A percentile compares a stretch with the other conserved stretches of the same genome.
Evolutionary conservation across 2,888 invertebrate species (phyloP).

Genomic region (Pyrochroa serraticornis): DNA sequence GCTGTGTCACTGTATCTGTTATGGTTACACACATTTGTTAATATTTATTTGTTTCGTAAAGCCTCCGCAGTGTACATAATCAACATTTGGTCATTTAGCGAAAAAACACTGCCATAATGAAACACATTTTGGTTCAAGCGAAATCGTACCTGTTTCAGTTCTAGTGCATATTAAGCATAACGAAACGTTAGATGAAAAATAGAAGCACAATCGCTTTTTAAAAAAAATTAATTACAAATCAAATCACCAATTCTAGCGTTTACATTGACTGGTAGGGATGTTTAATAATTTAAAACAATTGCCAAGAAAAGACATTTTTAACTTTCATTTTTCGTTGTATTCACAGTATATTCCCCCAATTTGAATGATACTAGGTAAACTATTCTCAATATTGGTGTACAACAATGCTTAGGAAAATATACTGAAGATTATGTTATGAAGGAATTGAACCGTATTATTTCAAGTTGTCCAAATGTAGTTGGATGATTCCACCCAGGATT

Average conservation of each 20-base stretch:
- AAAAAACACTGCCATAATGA: conserved; percentile 40
- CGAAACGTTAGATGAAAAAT: conserved; percentile 24
- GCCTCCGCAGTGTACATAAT: conserved; percentile 34
- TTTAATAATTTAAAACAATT: conserved; percentile 15
- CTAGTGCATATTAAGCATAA: conserved; percentile 22
- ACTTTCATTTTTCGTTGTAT: conserved; percentile 7
- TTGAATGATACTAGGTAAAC: conserved; percentile 23
- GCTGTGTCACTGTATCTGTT: conserved; percentile 40
- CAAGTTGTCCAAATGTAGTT: conserved; percentile 43
- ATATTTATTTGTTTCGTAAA: conserved; percentile 18
- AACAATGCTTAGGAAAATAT: conserved; percentile 36
- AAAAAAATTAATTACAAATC: conserved; percentile 13
- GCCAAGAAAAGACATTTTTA: conserved; percentile 10
- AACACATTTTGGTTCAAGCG: conserved; percentile 11
- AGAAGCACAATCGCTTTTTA: conserved; percentile 28
- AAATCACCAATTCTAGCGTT: conserved; percentile 26
- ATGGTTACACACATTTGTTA: conserved; percentile 9
- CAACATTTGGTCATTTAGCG: conserved; percentile 28
- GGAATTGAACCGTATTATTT: conserved; percentile 45
- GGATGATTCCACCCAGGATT: conserved; percentile 31
- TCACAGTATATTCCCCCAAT: conserved; percentile 13
- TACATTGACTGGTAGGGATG: conserved; percentile 31
- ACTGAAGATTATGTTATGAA: conserved; percentile 43
- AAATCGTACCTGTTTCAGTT: conserved; percentile 18
- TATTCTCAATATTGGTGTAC: conserved; percentile 32